Evolutionary conservation across 2,888 invertebrate genomes (phyloP), one percentile per base, ranked within the genome.

Genomic region (Ornithoptera alexandrae): DNA sequence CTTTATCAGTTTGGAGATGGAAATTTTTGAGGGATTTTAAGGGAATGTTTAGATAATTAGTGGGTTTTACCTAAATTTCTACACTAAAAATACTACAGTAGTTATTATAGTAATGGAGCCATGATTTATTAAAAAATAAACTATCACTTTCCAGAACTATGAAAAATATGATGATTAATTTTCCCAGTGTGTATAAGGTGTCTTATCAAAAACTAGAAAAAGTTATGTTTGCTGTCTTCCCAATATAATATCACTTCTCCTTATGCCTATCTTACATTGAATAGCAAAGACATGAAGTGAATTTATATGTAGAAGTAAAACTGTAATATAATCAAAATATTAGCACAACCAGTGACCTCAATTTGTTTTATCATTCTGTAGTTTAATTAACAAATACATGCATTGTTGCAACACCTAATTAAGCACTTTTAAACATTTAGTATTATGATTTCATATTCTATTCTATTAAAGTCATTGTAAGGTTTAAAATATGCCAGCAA

Each of bases 311-410:
- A 1, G 17, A 50, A 20, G n/a, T 10, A 30, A 60, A 60, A 60
- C 6, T 60, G 60, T 4, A 39, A 39, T 7, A 39, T 39, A 60
- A 60, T 39, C 18, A 59, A 59, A 60, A 60, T 60, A 60, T 60
- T 18, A 30, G 30, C 17, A 60, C 36, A 60, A n/a, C 18, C 12
- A 18, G 39, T 60, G 60, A 30, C 59, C n/a, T 39, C 7, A 30
- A 60, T 60, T 60, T 60, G 60, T 30, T 36, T 24, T 30, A 59
- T 10, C 2, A n/a, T 59, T 24, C 30, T 20, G 59, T 17, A 59
- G 4, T 2, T 18, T 39, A 3, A 60, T 39, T 60, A n/a, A 59
- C 30, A 59, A 59, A 30, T 1, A 10, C 10, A 10, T 39, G 39
- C 10, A 8, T 10, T 39, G 10, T 10, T 15, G 50, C 18, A 17